A percentile compares a stretch with the other conserved stretches of the same genome.
phyloP scores from a whole-genome alignment of 1,140 invertebrate species.

The Hetaerina americana region DNA sequence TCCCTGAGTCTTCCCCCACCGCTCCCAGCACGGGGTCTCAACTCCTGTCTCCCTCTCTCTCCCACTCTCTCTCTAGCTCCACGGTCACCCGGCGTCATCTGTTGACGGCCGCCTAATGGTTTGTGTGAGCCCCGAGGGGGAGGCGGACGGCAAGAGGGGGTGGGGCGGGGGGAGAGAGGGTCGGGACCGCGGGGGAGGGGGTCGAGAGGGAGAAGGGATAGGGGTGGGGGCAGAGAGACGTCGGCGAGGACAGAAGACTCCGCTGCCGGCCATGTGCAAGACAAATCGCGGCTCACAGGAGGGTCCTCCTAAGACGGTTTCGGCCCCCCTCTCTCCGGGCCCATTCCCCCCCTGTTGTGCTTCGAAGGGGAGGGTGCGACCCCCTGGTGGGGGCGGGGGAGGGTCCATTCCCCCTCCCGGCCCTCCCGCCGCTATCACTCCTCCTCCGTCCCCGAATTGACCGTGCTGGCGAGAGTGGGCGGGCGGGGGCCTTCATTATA shows the following conservation, averaged over 20 bases:
- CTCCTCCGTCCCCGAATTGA: background rate
- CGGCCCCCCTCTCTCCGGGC: background rate
- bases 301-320: slow-evolving; percentile 20
- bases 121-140: slow-evolving; percentile 20
- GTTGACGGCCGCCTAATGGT: background rate
- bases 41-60: no score
- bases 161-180: background rate
- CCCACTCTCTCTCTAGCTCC: no score
- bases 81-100: background rate
- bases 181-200: slow-evolving; percentile 5
- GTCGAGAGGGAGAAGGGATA: slow-evolving; percentile 5
- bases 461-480: no score
- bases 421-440: background rate
- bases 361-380: no score
- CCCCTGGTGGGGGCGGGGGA: no score
- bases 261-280: slow-evolving; percentile 13
- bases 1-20: no score
- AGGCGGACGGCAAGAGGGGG: slow-evolving; percentile 5
- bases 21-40: no score
- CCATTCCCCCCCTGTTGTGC: no score
- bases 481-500: no score
- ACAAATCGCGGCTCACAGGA: slow-evolving; percentile 14
- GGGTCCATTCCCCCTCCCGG: no score
- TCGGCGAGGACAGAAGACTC: slow-evolving; percentile 25
- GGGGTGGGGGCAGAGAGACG: slow-evolving; percentile 8